phyloP scores from a whole-genome alignment of 2,113 vertebrate genomes.

The Lepus europaeus region DNA sequence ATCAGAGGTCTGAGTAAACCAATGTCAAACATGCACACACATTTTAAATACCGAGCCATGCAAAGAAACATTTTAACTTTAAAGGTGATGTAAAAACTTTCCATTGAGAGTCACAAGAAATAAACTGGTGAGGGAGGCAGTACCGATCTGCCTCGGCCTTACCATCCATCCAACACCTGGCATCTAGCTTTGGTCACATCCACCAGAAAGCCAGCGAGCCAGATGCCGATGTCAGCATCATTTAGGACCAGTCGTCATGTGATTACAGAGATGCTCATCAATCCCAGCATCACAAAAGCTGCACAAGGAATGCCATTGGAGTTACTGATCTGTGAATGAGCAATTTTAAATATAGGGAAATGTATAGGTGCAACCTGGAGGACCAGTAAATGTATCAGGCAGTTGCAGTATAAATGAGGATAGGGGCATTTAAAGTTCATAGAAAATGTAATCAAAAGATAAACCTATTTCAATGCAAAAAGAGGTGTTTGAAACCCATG shows the following conservation, averaged over 20 bases:
- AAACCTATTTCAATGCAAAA: too few relatives aligned
- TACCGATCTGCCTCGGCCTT: neutral
- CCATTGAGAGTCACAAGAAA: neutral
- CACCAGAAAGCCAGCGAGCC: neutral
- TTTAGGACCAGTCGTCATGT: neutral
- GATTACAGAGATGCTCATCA: neutral
- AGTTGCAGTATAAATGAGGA: neutral
- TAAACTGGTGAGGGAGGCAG: neutral
- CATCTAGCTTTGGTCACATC: neutral
- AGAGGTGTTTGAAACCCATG: too few relatives aligned
- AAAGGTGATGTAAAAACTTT: neutral
- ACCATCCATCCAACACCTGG: neutral
- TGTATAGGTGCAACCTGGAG: neutral
- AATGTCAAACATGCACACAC: neutral
- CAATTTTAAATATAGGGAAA: neutral
- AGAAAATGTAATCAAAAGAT: too few relatives aligned
- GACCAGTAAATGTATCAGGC: neutral
- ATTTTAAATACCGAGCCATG: constrained; percentile 34
- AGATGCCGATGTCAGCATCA: neutral
- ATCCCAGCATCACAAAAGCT: neutral
- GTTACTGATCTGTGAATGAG: neutral
- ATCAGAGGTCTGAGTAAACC: neutral
- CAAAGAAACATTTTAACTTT: constrained; percentile 1
- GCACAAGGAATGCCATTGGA: neutral
- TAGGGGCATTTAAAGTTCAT: too few relatives aligned